Evolutionary conservation across 2,797 vertebrate species (phyloP).

Genomic region (Streptopelia turtur): DNA sequence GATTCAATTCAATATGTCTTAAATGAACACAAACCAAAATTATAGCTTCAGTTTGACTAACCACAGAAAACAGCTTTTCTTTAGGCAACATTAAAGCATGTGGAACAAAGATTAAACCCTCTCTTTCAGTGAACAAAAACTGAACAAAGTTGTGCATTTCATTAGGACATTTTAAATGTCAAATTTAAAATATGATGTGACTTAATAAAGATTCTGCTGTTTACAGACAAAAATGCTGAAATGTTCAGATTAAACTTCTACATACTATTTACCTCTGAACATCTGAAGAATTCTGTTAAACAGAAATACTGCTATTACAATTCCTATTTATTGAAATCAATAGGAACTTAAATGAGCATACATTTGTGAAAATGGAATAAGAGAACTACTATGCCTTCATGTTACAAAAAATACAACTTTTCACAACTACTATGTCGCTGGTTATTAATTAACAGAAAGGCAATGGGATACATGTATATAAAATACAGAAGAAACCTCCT

Average conservation of each 20-base stretch:
- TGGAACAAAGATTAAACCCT: background rate
- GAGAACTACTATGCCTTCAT: background rate
- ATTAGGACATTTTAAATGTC: background rate
- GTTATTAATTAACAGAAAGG: background rate
- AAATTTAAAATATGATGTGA: background rate
- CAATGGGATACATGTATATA: background rate
- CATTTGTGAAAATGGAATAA: background rate
- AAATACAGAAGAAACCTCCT: background rate
- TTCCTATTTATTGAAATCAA: background rate
- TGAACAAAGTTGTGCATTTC: background rate
- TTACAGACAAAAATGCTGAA: background rate
- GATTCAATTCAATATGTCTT: background rate
- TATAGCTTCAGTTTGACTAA: constrained; percentile 6
- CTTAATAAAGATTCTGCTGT: background rate
- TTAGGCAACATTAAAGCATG: background rate
- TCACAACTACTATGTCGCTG: background rate
- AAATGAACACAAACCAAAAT: constrained; percentile 21
- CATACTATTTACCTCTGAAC: background rate
- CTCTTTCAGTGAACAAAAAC: background rate
- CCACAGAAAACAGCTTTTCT: constrained; percentile 21
- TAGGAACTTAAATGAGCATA: background rate
- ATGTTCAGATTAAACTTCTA: background rate
- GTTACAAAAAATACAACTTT: background rate
- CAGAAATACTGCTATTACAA: background rate
- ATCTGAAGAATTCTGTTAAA: background rate